Evolutionary conservation across 2,113 vertebrate genomes (phyloP).

Genomic region (Acanthisitta chloris): DNA sequence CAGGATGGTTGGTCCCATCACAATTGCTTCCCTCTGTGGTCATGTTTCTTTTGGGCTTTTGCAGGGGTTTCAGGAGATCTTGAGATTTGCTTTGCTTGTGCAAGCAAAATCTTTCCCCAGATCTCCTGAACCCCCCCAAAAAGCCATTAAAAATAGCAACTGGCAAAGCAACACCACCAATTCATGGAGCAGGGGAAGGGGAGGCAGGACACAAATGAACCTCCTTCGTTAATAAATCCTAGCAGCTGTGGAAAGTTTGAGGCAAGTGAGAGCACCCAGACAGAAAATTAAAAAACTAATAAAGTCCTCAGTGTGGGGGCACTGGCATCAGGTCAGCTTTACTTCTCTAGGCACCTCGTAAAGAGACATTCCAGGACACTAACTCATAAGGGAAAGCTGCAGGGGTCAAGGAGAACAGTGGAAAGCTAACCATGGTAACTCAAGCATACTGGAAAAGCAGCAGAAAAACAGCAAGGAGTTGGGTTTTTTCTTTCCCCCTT

Average conservation of each 20-base stretch:
- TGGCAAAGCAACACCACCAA: background rate
- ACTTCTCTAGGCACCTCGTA: slow-evolving; percentile 80
- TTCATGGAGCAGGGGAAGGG: background rate
- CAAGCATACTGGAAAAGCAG: slow-evolving; percentile 17
- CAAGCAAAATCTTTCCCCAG: background rate
- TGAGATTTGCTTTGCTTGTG: background rate
- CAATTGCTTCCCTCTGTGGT: background rate
- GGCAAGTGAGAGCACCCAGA: slow-evolving; percentile 76
- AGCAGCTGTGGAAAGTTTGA: slow-evolving; percentile 81
- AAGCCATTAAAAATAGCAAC: background rate
- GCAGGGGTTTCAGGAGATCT: background rate
- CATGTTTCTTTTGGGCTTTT: background rate
- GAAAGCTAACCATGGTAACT: slow-evolving; percentile 74
- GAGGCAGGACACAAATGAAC: slow-evolving; percentile 29
- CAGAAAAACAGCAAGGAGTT: background rate
- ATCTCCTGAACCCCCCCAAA: background rate
- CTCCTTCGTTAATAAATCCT: slow-evolving; percentile 64
- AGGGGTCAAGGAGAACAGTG: slow-evolving; percentile 71
- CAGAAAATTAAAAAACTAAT: slow-evolving; percentile 85
- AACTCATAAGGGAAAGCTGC: slow-evolving; percentile 77
- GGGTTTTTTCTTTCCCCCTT: background rate
- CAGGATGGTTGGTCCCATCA: background rate
- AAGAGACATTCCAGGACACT: slow-evolving; percentile 83
- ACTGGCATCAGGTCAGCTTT: slow-evolving; percentile 77
- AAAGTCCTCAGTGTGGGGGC: slow-evolving; percentile 82